Evolutionary conservation across 1,140 invertebrate genomes (phyloP).

Genomic region (Atta cephalotes): DNA sequence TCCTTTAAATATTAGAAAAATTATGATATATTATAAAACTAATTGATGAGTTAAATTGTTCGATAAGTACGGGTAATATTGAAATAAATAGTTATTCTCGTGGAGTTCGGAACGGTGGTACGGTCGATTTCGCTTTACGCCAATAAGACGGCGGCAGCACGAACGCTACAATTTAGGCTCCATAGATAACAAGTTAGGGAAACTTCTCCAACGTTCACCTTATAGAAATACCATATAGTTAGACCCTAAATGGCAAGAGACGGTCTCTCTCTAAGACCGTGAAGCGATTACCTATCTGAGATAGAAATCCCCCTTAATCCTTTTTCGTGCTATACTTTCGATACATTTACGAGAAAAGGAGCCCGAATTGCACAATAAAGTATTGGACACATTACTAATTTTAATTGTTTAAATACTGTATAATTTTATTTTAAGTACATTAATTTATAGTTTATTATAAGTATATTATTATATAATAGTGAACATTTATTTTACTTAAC

Average conservation of each 20-base stretch:
- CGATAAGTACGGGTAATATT: conserved; percentile 9
- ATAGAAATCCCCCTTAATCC: conserved; percentile 42
- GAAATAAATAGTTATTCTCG: conserved; percentile 37
- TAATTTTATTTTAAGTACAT: neutral
- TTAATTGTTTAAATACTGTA: neutral
- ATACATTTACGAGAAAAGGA: conserved; percentile 7
- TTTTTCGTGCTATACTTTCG: conserved; percentile 58
- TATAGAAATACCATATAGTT: conserved; percentile 68
- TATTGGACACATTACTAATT: neutral
- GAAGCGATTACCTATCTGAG: conserved; percentile 44
- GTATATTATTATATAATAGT: no score
- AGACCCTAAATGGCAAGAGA: conserved; percentile 68
- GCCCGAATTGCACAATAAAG: neutral
- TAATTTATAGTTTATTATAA: neutral
- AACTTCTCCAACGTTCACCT: conserved; percentile 54
- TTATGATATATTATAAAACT: neutral
- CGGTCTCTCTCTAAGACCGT: conserved; percentile 29
- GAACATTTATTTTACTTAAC: neutral
- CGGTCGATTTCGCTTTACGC: conserved; percentile 62
- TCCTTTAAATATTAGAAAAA: conserved; percentile 7
- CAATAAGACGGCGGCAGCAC: conserved; percentile 69
- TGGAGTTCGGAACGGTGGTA: conserved; percentile 53
- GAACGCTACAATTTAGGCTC: conserved; percentile 71
- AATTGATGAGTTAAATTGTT: conserved; percentile 1
- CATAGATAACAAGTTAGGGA: conserved; percentile 66